Evolutionary conservation across 2,113 vertebrate species (phyloP).

Genomic region (Vombatus ursinus): DNA sequence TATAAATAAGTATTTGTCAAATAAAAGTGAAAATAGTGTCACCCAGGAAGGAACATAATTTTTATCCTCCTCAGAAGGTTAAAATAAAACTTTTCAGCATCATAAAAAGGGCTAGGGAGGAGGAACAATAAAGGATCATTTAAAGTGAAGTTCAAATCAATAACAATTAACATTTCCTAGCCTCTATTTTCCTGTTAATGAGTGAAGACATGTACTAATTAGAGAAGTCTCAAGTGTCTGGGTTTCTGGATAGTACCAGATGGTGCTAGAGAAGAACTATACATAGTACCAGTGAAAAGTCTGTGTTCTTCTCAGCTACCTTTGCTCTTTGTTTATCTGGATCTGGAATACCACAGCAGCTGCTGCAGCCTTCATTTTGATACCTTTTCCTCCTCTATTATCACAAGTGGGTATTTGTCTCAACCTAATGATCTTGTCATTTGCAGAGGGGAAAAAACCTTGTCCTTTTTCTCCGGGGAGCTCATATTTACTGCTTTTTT

Average conservation of each 20-base stretch:
- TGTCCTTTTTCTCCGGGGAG: constrained; percentile 24
- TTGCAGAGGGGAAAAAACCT: not conserved
- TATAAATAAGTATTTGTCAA: constrained; percentile 57
- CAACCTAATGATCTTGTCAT: not conserved
- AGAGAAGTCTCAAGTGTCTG: constrained; percentile 64
- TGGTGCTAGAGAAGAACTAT: constrained; percentile 23
- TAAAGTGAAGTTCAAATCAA: constrained; percentile 66
- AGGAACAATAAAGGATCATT: constrained; percentile 58
- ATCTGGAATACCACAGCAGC: not conserved
- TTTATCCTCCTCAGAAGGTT: constrained; percentile 1
- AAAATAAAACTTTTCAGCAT: constrained; percentile 49
- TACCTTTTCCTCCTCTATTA: not conserved
- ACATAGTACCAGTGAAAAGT: constrained; percentile 4
- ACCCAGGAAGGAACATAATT: not conserved
- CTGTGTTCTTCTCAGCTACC: constrained; percentile 17
- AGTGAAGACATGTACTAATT: constrained; percentile 74
- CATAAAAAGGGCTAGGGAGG: not conserved
- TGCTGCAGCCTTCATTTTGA: constrained; percentile 38
- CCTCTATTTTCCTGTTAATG: constrained; percentile 69
- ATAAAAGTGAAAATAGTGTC: constrained; percentile 23
- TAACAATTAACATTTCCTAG: constrained; percentile 68
- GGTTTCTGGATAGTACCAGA: constrained; percentile 60
- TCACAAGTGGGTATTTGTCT: constrained; percentile 12
- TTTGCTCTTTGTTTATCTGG: constrained; percentile 14
- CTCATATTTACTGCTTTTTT: not conserved